Evolutionary conservation across 2,888 invertebrate genomes (phyloP).

Genomic region (Thysanoteuthis rhombus): DNA sequence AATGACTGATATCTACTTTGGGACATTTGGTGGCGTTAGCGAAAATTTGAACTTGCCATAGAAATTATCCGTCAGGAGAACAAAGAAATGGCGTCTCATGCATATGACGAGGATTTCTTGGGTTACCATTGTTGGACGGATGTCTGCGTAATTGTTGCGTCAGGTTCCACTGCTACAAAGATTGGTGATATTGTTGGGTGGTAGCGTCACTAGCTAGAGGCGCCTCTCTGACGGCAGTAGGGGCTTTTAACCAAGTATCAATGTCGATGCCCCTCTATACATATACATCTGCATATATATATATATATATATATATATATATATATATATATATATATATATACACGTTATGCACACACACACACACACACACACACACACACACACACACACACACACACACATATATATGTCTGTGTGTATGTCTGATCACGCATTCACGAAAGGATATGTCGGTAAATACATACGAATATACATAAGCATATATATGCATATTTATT

Average conservation of each 20-base stretch:
- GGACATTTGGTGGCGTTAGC: not conserved
- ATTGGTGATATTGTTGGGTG: not conserved
- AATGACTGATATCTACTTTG: not conserved
- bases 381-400: not conserved
- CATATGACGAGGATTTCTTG: not conserved
- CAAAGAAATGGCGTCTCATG: not conserved
- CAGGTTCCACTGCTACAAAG: not conserved
- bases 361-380: not conserved
- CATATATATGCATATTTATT: not conserved
- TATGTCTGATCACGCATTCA: not conserved
- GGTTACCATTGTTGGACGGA: not conserved
- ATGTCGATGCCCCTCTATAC: not conserved
- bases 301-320: not conserved
- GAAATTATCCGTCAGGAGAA: not conserved
- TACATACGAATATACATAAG: not conserved
- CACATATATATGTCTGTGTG: not conserved
- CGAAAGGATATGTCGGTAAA: not conserved
- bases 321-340: not conserved
- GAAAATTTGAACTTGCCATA: not conserved
- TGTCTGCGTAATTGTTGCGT: constrained; percentile 12
- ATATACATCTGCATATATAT: not conserved
- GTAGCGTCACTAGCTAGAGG: not conserved
- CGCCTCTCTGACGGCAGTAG: not conserved
- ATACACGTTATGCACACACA: not conserved
- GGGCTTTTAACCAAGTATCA: not conserved